Evolutionary conservation across 2,797 vertebrate species (phyloP), one percentile per base, ranked within the genome.

Genomic region (Silurus lanzhouensis): DNA sequence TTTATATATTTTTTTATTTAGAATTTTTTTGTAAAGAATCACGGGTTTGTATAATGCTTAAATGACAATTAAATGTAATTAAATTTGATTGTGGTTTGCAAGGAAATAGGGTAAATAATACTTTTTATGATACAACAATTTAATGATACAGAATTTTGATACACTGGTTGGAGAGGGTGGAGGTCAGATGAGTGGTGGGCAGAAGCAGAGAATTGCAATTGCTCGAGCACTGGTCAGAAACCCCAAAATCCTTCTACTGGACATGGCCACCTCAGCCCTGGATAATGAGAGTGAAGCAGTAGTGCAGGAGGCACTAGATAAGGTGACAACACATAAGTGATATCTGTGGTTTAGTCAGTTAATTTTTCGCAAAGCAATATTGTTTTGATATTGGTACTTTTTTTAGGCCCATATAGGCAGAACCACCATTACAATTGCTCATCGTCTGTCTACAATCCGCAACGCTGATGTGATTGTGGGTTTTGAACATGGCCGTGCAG

Each of bases 161-260:
- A 96, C 96, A 13, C 66, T 95, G 87, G 96, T 96, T 64, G 95
- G 96, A 76, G 93, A 96, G 76, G 94, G 95, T 72, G 96, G 96
- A 52, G 94, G 95, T 20, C 96, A 96, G 91, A 95, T 96, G 95
- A 96, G 95, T 52, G 96, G 96, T 86, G 95, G 95, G 38, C 95
- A 96, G 88, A 96, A 96, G 84, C 95, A 96, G 91, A 94, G 95
- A 89, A 95, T 96, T 38, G 95, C 95, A 25, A 95, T 96, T 0
- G 95, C 95, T 88, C 91, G 95, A 88, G 95, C 95, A 68, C 89
- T 96, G 82, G 92, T 96, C 84, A 91, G 95, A 84, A 96, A 96
- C 87, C 95, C 96, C 25, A 93, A 90, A 88, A 95, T 96, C 87
- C 92, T 96, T 68, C 91, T 96, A 81, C 87, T 96, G 83, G 95